A percentile compares a stretch with the other conserved stretches of the same genome.
Conservation (phyloP, 2,888 invertebrate species). For the Colletes collaris region DNA sequence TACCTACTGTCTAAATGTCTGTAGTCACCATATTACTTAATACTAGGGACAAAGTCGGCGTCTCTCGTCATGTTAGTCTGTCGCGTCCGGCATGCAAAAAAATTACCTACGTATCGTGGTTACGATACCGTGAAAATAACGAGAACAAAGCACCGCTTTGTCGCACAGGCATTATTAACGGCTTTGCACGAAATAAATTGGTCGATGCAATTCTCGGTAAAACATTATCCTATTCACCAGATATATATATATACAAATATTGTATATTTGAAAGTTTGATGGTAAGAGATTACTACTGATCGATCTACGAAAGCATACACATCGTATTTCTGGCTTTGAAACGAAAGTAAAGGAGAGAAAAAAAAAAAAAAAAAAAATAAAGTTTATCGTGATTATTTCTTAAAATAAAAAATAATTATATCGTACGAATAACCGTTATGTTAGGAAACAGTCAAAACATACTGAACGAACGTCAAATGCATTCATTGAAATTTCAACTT, state of each 20-base stretch:
- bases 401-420: slow-evolving; percentile 14
- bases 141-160: slow-evolving; percentile 39
- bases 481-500: slow-evolving; percentile 25
- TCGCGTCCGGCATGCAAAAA: slow-evolving; percentile 64
- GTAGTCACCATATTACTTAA: slow-evolving; percentile 76
- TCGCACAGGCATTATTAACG: slow-evolving; percentile 24
- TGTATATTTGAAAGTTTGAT: slow-evolving; percentile 12
- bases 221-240: slow-evolving; percentile 34
- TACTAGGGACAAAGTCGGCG: slow-evolving; percentile 43
- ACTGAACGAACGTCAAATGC: slow-evolving; percentile 17
- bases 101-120: slow-evolving; percentile 34
- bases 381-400: background rate
- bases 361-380: no score
- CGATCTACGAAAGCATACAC: slow-evolving; percentile 1
- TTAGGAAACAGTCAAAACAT: slow-evolving; percentile 30
- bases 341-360: background rate
- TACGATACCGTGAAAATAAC: slow-evolving; percentile 34
- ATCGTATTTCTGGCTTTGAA: background rate
- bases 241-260: background rate
- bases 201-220: slow-evolving; percentile 31
- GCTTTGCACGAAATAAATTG: slow-evolving; percentile 35
- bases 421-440: background rate
- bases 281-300: slow-evolving; percentile 40
- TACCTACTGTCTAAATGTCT: slow-evolving; percentile 86
- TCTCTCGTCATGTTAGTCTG: slow-evolving; percentile 63